phyloP scores from a whole-genome alignment of 2,113 vertebrate genomes.

The Rhea americana region DNA sequence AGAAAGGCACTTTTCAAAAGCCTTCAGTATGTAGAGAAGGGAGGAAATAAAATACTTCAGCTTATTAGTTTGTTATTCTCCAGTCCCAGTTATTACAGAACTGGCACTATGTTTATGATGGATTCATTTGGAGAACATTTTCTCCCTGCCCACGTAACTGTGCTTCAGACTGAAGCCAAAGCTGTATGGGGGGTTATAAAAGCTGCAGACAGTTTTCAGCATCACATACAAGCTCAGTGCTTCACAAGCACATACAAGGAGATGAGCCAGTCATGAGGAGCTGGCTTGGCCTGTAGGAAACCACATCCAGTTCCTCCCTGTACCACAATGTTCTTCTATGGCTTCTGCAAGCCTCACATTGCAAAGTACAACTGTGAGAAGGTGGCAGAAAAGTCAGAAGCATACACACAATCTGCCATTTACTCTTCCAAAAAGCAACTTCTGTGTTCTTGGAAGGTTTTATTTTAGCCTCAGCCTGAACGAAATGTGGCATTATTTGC shows the following conservation, averaged over 20 bases:
- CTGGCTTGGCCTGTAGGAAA: background rate
- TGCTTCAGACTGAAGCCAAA: conserved; percentile 32
- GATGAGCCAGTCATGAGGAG: background rate
- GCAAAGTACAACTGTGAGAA: background rate
- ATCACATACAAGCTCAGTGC: background rate
- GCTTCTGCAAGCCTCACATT: background rate
- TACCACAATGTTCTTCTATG: background rate
- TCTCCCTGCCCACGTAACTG: conserved; percentile 40
- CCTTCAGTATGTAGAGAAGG: background rate
- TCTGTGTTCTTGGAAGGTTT: conserved; percentile 31
- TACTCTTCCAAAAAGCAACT: conserved; percentile 47
- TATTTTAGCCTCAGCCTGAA: conserved; percentile 48
- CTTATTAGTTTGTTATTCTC: conserved; percentile 35
- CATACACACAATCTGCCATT: conserved; percentile 37
- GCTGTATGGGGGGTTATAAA: conserved; percentile 20
- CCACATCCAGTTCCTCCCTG: background rate
- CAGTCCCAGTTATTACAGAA: conserved; percentile 25
- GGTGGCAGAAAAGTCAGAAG: conserved; percentile 19
- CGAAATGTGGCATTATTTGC: background rate
- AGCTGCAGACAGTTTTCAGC: conserved; percentile 23
- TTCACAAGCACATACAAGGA: background rate
- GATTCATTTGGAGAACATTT: conserved; percentile 48
- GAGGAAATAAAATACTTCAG: conserved; percentile 4
- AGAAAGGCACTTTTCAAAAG: background rate
- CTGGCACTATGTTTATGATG: conserved; percentile 1